Evolutionary conservation across 2,888 invertebrate genomes (phyloP), one percentile per base, ranked within the genome.

Genomic region (Spilarctia lutea): DNA sequence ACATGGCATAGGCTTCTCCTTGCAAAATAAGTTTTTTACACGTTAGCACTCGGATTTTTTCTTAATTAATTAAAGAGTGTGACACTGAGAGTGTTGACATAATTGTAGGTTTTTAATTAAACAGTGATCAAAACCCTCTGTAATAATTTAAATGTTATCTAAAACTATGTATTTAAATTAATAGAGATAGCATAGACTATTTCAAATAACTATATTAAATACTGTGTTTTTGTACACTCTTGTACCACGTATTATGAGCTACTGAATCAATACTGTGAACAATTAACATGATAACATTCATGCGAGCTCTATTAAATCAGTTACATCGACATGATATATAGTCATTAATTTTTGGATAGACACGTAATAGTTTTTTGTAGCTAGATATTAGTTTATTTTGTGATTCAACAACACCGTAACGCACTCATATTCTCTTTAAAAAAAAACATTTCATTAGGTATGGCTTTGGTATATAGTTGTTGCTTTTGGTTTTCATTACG

Each of bases 401-500:
- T 71, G 48, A 71, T 63, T 56, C 18, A 65, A 48, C 30, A 65
- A 48, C 30, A 42, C 33, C 13, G 20, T 65, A 63, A 24, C 27
- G 42, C 71, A 63, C 30, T 45, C 42, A 18, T 39, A 24, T n/a
- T 24, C n/a, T 3, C 35, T 8, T 68, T 33, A 45, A 39, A 35
- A n/a, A 56, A 60, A 39, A 10, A n/a, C 7, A 13, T 30, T 60
- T 24, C 27, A 74, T 33, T 77, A n/a, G n/a, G n/a, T n/a, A 94
- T 96, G 95, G 94, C 94, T 69, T 85, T 94, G 60, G 92, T 95
- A 10, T 96, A 96, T 77, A 94, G 93, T 82, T 96, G 94, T 81
- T 96, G 95, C 81, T 95, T 96, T 85, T 95, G 95, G 94, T 95
- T 95, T 89, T 96, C 95, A 20, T 84, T 96, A 52, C 90, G 95